These are phyloP conservation scores for Hyppa rectilinea DNA, from an alignment of 2,888 invertebrate species.

Conservation along the genomic window DNA sequence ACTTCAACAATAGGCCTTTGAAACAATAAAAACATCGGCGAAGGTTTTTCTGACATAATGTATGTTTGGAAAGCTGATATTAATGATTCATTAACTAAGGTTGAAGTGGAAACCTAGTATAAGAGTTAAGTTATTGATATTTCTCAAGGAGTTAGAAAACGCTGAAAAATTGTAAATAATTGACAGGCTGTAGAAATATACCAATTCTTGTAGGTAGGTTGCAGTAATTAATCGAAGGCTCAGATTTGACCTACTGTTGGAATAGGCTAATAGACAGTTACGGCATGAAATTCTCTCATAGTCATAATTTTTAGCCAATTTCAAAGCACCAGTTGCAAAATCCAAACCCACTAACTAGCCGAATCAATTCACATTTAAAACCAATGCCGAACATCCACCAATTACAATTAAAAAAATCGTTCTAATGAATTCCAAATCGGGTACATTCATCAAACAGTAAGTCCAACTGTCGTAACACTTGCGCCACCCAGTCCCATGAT, in stretches of 20 bases:
- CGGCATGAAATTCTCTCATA: neutral
- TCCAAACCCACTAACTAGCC: conserved; percentile 11
- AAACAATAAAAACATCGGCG: conserved; percentile 40
- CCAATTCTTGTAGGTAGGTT: too few relatives aligned
- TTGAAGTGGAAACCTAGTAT: conserved; percentile 16
- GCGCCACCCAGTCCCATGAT: conserved; percentile 61
- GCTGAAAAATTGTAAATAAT: too few relatives aligned
- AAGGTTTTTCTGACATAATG: conserved; percentile 44
- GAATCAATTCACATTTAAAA: conserved; percentile 47
- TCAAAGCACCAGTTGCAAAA: conserved; percentile 11
- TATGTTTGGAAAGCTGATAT: conserved; percentile 58
- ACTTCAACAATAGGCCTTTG: conserved; percentile 56
- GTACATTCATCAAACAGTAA: conserved; percentile 58
- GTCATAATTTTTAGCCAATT: neutral
- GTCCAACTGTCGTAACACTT: conserved; percentile 65
- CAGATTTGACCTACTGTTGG: neutral
- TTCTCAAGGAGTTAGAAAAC: neutral
- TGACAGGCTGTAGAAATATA: too few relatives aligned
- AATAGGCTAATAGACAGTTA: neutral
- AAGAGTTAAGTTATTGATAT: conserved; percentile 3
- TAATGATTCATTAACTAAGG: conserved; percentile 31
- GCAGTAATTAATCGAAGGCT: neutral
- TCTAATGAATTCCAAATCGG: conserved; percentile 40
- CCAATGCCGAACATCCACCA: conserved; percentile 8
- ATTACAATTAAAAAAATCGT: conserved; percentile 38